A percentile compares a stretch with the other conserved stretches of the same genome.
Evolutionary conservation across 2,888 invertebrate genomes (phyloP).

Genomic region (Xylota sylvarum): DNA sequence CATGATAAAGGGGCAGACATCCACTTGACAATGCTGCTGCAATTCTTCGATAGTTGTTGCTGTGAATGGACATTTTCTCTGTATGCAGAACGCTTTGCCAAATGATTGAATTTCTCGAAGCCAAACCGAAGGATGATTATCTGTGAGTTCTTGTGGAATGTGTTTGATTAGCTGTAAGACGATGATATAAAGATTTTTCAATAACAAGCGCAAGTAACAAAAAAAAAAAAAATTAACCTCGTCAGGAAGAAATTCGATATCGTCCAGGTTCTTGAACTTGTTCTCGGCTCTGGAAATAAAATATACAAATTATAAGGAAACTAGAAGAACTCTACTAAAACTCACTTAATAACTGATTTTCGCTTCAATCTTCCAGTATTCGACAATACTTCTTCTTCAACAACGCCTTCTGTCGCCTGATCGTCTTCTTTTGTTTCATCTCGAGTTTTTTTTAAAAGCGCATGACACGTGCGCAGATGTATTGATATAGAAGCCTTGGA

Average conservation of each 20-base stretch:
- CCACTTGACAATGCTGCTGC: slow-evolving; percentile 79
- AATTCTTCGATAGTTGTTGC: slow-evolving; percentile 79
- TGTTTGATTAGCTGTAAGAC: slow-evolving; percentile 48
- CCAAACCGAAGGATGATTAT: slow-evolving; percentile 61
- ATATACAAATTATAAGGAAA: background rate
- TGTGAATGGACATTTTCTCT: slow-evolving; percentile 81
- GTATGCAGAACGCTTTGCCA: slow-evolving; percentile 81
- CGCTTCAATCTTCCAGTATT: slow-evolving; percentile 82
- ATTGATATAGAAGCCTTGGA: slow-evolving; percentile 64
- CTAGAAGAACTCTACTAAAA: background rate
- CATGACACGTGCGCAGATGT: slow-evolving; percentile 80
- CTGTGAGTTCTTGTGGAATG: slow-evolving; percentile 26
- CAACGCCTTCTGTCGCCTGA: background rate
- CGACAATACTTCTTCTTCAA: slow-evolving; percentile 39
- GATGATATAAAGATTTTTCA: background rate
- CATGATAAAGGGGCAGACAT: slow-evolving; percentile 80
- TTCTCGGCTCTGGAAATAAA: slow-evolving; percentile 81
- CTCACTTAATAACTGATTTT: slow-evolving; percentile 81
- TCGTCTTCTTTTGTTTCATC: background rate
- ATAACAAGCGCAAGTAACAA: background rate
- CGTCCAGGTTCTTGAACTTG: slow-evolving; percentile 80
- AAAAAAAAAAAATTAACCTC: slow-evolving; percentile 56
- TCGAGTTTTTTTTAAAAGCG: slow-evolving; percentile 28
- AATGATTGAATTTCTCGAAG: slow-evolving; percentile 78
- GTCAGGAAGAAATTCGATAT: slow-evolving; percentile 51